Percentiles rank a stretch among this genome's conserved stretches.
These are phyloP conservation scores for Pantala flavescens DNA, from an alignment of 1,140 invertebrate genomes.

Conservation along the genomic window DNA sequence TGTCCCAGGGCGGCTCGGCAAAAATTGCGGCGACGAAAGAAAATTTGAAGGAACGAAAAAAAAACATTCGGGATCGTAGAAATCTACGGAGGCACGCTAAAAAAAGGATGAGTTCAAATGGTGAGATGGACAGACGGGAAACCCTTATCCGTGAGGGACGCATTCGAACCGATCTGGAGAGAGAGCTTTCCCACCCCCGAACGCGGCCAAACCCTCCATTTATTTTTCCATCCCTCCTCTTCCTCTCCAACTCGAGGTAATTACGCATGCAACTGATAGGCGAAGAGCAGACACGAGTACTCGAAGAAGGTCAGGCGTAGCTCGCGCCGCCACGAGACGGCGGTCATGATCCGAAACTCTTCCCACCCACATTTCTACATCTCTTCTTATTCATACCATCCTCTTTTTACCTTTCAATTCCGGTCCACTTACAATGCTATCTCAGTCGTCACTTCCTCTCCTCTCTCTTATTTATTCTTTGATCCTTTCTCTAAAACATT, in stretches of 20 bases:
- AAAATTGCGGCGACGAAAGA: no score
- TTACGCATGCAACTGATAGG: slow-evolving; percentile 4
- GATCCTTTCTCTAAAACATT: no score
- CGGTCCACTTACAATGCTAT: not conserved
- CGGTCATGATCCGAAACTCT: not conserved
- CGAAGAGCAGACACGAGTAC: not conserved
- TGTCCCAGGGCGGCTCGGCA: no score
- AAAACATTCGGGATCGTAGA: no score
- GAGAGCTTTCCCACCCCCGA: not conserved
- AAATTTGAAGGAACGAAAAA: no score
- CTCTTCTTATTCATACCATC: no score
- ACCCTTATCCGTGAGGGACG: not conserved
- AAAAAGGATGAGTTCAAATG: no score
- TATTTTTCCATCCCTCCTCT: not conserved
- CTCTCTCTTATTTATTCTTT: no score
- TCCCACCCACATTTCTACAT: not conserved
- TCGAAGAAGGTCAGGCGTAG: not conserved
- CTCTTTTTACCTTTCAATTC: not conserved
- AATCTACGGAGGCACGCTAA: no score
- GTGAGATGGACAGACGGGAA: not conserved
- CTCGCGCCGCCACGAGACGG: not conserved
- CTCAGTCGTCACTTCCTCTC: no score
- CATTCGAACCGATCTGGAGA: not conserved
- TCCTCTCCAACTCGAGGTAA: not conserved
- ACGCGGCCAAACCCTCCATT: not conserved